phyloP scores from a whole-genome alignment of 1,140 invertebrate species.

The Drosophila persimilis region DNA sequence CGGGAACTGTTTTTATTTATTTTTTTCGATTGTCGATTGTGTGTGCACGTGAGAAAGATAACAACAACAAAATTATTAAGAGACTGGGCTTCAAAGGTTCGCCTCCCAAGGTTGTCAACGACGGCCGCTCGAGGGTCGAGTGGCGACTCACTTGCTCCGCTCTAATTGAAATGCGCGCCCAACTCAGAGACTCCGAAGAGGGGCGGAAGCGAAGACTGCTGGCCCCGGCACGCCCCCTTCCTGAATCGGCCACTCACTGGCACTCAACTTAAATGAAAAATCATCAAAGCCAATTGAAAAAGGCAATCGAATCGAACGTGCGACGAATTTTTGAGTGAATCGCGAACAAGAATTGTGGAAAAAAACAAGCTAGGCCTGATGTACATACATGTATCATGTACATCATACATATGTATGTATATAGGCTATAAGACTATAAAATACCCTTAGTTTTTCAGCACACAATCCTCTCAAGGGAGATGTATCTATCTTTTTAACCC shows the following conservation, averaged over 20 bases:
- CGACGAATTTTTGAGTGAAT: conserved; percentile 65
- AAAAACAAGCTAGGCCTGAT: conserved; percentile 38
- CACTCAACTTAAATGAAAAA: conserved; percentile 75
- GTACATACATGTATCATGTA: not conserved
- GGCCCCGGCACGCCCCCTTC: not conserved
- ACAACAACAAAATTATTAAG: conserved; percentile 67
- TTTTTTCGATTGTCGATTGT: no score
- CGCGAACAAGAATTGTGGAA: conserved; percentile 47
- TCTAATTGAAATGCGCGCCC: conserved; percentile 52
- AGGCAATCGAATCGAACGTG: conserved; percentile 76
- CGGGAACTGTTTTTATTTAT: conserved; percentile 29
- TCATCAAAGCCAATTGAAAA: conserved; percentile 74
- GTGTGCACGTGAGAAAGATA: conserved; percentile 44
- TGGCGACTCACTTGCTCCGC: conserved; percentile 4
- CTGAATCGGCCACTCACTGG: conserved; percentile 12
- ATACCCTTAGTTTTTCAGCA: not conserved
- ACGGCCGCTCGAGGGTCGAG: not conserved
- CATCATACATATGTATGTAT: no score
- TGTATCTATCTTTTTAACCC: not conserved
- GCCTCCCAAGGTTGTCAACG: conserved; percentile 16
- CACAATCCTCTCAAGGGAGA: no score
- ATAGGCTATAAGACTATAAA: not conserved
- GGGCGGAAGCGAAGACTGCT: no score
- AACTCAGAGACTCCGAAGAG: conserved; percentile 15
- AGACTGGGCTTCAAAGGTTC: conserved; percentile 21